phyloP scores from a whole-genome alignment of 2,113 vertebrate genomes.

The Ceuthmochares aereus region DNA sequence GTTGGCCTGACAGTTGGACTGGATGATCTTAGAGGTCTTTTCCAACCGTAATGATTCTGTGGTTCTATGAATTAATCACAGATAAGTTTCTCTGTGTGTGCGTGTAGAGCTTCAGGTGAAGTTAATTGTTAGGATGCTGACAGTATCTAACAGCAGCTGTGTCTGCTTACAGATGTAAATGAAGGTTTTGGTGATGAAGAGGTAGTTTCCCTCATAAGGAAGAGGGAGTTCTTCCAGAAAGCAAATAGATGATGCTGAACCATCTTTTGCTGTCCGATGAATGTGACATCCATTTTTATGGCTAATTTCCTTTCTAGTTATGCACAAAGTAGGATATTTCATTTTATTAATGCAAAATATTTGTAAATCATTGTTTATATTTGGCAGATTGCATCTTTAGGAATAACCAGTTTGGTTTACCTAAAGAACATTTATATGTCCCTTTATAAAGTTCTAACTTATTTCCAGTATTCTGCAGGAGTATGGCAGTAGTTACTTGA shows the following conservation, averaged over 20 bases:
- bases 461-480: neutral
- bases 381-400: neutral
- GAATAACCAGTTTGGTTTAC: neutral
- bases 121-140: neutral
- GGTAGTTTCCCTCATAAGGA: neutral
- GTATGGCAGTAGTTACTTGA: neutral
- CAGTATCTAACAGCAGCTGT: neutral
- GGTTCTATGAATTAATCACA: neutral
- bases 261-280: neutral
- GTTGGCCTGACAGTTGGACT: no score
- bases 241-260: neutral
- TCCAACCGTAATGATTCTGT: no score
- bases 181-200: neutral
- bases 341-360: neutral
- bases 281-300: neutral
- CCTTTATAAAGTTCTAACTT: neutral
- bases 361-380: neutral
- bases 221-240: neutral
- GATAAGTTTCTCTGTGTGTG: neutral
- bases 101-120: neutral
- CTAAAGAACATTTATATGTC: neutral
- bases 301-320: constrained; percentile 6
- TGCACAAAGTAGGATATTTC: accelerated
- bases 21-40: no score
- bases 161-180: neutral